Percentiles rank a stretch among this genome's conserved stretches.
phyloP scores from a whole-genome alignment of 2,888 invertebrate species.

The Philereme vetulata region DNA sequence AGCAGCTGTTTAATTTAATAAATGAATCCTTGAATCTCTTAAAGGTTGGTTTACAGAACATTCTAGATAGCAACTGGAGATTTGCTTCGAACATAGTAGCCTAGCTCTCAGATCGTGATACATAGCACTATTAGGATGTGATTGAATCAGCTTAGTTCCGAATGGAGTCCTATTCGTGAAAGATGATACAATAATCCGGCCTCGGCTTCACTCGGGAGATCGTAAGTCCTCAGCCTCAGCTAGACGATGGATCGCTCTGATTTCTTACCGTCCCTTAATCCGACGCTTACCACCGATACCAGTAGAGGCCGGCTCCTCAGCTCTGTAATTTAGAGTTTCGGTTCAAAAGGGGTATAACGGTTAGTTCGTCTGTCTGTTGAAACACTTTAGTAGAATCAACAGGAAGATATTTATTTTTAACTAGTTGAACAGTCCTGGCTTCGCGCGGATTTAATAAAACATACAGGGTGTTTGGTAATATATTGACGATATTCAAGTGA shows the following conservation, averaged over 20 bases:
- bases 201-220: constrained; percentile 2
- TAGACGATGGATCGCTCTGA: constrained; percentile 16
- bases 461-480: no score
- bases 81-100: not conserved
- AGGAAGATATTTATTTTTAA: no score
- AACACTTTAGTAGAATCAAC: no score
- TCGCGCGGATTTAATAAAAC: no score
- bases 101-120: constrained; percentile 6
- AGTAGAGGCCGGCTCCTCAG: not conserved
- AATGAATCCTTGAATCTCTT: no score
- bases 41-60: no score
- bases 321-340: no score
- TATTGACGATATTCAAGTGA: no score
- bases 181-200: constrained; percentile 19
- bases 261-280: constrained; percentile 9
- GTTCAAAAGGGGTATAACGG: no score
- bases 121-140: constrained; percentile 17
- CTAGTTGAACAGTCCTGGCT: no score
- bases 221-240: not conserved
- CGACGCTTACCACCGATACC: constrained; percentile 7
- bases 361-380: no score
- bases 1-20: no score
- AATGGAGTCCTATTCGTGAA: constrained; percentile 18
- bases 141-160: constrained; percentile 17
- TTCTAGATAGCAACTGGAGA: not conserved